Evolutionary conservation across 2,797 vertebrate species (phyloP), one percentile per base, ranked within the genome.

Genomic region (Discoglossus pictus): DNA sequence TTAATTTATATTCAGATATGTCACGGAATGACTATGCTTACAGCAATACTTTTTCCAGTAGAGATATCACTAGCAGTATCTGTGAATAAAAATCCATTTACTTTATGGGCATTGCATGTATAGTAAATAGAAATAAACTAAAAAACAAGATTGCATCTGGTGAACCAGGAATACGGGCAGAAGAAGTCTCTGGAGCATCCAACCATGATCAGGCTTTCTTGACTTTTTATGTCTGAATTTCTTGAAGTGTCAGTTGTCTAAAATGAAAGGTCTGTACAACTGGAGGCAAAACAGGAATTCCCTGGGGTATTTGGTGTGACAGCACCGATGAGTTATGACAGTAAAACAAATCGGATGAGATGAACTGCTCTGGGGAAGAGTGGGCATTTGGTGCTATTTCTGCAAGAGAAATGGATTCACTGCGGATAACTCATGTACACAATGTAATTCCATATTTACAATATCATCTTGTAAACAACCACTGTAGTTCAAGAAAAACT

Each of bases 241-340:
- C n/a, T 8, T 27, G 38, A 58, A 25, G 9, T 27, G 23, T 16
- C 13, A 27, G 21, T 16, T 20, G 25, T 20, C 8, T 59, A 43
- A 59, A 43, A 43, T 43, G 27, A 43, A 4, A 59, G 39, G 55
- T 12, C 21, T 56, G 39, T 12, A 23, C 55, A 59, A 12, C 25
- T 56, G 3, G 7, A 10, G 23, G 21, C 39, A 15, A 16, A 23
- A 42, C 16, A 39, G 7, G n/a, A n/a, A 53, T 3, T 40, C 31
- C 21, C 20, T 25, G 17, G 39, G 55, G 35, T 23, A 56, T 24
- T 59, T 59, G 42, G 27, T 15, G 24, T 59, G 39, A 59, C 38
- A 59, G 13, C 18, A 16, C 21, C 55, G 31, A 59, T 59, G 21
- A 25, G 12, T n/a, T 7, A 43, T 25, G 38, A 24, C 55, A 18